Percentiles rank a stretch among this genome's conserved stretches.
These are phyloP conservation scores for Sturnira hondurensis DNA, from an alignment of 2,113 vertebrate genomes.

Conservation along the genomic window DNA sequence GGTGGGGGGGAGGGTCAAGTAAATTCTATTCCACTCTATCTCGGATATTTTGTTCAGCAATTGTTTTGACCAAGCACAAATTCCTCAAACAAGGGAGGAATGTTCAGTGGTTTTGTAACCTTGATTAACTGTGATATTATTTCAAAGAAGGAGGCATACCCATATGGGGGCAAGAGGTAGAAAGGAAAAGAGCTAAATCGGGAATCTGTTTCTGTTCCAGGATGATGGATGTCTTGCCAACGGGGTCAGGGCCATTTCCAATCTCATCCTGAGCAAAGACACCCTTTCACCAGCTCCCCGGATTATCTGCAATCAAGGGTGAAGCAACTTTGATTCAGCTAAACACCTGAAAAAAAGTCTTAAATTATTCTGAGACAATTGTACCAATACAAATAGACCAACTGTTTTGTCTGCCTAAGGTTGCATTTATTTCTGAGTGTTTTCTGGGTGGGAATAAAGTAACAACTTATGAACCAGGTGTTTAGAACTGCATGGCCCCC, in stretches of 20 bases:
- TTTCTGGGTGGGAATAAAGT: background rate
- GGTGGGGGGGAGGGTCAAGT: background rate
- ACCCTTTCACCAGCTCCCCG: background rate
- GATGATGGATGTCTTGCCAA: constrained; percentile 9
- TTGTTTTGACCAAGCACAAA: background rate
- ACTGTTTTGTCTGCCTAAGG: background rate
- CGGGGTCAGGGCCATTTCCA: background rate
- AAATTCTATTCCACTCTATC: constrained; percentile 7
- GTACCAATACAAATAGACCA: background rate
- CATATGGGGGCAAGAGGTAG: background rate
- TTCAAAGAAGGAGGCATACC: constrained; percentile 8
- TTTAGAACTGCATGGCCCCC: background rate
- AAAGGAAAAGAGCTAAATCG: background rate
- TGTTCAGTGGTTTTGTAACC: constrained; percentile 45
- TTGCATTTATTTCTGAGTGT: background rate
- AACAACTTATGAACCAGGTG: background rate
- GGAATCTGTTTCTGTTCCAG: background rate
- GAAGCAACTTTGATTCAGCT: background rate
- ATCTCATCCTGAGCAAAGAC: constrained; percentile 20
- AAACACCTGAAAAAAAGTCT: background rate
- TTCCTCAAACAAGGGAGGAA: background rate
- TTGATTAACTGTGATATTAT: background rate
- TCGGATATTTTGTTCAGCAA: constrained; percentile 48
- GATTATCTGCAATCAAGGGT: background rate
- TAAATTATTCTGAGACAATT: background rate